A percentile compares a stretch with the other conserved stretches of the same genome.
Conservation (phyloP, 2,113 vertebrate species). For the Asarcornis scutulata region DNA sequence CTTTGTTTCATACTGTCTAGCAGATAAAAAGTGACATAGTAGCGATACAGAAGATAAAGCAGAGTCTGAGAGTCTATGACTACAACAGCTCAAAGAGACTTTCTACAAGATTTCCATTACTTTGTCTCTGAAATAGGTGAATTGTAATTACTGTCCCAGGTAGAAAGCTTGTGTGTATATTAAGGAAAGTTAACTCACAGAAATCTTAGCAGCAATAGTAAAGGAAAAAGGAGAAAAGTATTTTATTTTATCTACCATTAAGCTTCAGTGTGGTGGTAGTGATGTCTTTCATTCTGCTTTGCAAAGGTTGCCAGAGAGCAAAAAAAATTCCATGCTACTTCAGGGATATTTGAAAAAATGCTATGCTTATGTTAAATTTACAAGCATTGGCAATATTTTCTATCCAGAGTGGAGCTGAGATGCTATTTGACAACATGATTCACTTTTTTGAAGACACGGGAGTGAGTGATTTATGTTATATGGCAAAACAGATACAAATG, state of each 20-base stretch:
- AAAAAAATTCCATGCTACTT: background rate
- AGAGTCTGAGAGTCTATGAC: background rate
- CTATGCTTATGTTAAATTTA: background rate
- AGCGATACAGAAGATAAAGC: background rate
- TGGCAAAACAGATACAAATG: background rate
- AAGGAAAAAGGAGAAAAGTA: background rate
- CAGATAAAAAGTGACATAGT: background rate
- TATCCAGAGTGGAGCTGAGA: background rate
- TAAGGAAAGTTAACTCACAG: background rate
- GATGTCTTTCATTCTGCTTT: background rate
- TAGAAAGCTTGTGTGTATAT: background rate
- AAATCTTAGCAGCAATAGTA: background rate
- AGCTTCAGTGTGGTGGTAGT: rapidly evolving
- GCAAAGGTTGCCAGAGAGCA: background rate
- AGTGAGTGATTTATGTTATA: background rate
- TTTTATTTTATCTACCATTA: background rate
- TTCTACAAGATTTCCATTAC: background rate
- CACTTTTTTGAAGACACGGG: background rate
- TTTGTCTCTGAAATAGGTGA: background rate
- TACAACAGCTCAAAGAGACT: background rate
- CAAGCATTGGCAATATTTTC: background rate
- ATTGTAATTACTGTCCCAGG: background rate
- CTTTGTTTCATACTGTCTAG: background rate
- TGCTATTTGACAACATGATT: background rate
- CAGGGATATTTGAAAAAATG: background rate